Evolutionary conservation across 2,888 invertebrate species (phyloP), one percentile per base, ranked within the genome.

Genomic region (Dynastes tityus): DNA sequence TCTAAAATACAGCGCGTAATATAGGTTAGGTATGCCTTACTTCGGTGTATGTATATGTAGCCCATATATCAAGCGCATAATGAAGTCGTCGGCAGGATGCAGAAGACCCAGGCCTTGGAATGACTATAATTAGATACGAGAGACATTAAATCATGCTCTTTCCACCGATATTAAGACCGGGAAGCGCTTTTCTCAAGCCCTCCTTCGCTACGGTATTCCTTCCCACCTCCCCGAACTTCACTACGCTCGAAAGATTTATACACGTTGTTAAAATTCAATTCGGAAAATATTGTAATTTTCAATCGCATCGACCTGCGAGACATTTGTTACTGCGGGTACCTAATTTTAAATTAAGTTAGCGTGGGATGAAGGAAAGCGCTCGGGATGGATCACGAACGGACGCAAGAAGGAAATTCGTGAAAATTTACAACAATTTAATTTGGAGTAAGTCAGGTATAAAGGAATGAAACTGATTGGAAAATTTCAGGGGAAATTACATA

Each of bases 271-370:
- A 76, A 76, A 76, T 76, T 76, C 65, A 67, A 76, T 76, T 55
- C 65, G 53, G 65, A 65, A 76, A 76, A 76, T 76, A 76, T 76
- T 76, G 65, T 76, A 76, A 76, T 76, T 76, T 76, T 76, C 76
- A 76, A 76, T 76, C 40, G 67, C 32, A 76, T 55, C 76, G 65
- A 67, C 37, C 61, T 55, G 40, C 40, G 65, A 63, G 63, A 74
- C 74, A 74, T 74, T 74, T 74, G 65, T 76, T 65, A 76, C 53
- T 53, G 22, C 53, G 32, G 37, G 22, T 55, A 37, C 37, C 40
- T 67, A 51, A 76, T 64, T 76, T 49, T 40, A 65, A 76, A 76
- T 76, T 76, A 76, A 67, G 11, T 65, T 53, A 76, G n/a, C 76
- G 32, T 40, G 13, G 29, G 68, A 51, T 68, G 22, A 2, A 51